Conservation (phyloP, 2,113 vertebrate species). For the Gadus chalcogrammus region DNA sequence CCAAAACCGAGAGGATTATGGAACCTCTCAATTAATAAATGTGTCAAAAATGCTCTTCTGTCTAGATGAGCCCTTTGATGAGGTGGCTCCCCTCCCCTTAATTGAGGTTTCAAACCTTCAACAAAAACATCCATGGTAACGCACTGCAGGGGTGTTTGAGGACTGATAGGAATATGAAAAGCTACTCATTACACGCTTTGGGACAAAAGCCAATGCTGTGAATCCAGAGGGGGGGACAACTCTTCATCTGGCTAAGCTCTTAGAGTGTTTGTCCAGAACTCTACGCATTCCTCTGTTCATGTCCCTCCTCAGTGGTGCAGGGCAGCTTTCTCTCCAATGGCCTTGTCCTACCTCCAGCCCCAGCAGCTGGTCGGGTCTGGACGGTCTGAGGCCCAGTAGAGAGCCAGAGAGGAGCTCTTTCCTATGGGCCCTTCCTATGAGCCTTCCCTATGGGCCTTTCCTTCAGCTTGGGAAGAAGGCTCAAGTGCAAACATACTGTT, state of each 20-base stretch:
- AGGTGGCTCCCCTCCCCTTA: not conserved
- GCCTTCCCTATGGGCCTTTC: not conserved
- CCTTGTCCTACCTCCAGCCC: slow-evolving; percentile 49
- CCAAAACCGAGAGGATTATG: too few species aligned
- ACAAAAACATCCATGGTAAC: slow-evolving; percentile 15
- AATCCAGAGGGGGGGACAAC: slow-evolving; percentile 43
- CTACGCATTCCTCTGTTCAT: slow-evolving; percentile 64
- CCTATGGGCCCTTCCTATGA: not conserved
- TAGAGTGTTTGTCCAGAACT: slow-evolving; percentile 48
- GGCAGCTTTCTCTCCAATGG: slow-evolving; percentile 43
- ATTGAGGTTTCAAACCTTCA: slow-evolving; percentile 19
- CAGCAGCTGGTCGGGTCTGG: slow-evolving; percentile 53
- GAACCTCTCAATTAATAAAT: slow-evolving; percentile 14
- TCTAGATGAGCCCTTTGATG: slow-evolving; percentile 2
- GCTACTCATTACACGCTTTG: slow-evolving; percentile 37
- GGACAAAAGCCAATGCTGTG: slow-evolving; percentile 56
- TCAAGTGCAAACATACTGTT: too few species aligned
- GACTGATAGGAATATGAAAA: slow-evolving; percentile 61
- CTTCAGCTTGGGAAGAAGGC: too few species aligned
- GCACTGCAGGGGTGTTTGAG: slow-evolving; percentile 22
- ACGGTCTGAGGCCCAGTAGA: slow-evolving; percentile 36
- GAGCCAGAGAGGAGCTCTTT: slow-evolving; percentile 36
- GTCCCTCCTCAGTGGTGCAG: slow-evolving; percentile 54
- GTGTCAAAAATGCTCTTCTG: not conserved
- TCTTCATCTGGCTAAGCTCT: slow-evolving; percentile 60